Evolutionary conservation across 2,113 vertebrate species (phyloP), one percentile per base, ranked within the genome.

Genomic region (Edolisoma coerulescens): DNA sequence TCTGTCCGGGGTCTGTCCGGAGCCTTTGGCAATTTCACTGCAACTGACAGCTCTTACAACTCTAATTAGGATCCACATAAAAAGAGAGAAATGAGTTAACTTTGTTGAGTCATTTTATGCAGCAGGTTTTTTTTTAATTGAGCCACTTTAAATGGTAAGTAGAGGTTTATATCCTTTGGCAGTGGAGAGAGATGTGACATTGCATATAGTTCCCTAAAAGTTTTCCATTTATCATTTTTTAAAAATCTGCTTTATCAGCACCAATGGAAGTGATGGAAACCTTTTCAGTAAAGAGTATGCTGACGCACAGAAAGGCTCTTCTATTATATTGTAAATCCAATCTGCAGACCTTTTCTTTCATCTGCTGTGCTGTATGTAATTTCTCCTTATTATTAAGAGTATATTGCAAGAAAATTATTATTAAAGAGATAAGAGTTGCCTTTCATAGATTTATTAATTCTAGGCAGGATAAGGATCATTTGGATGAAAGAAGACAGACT

Each of bases 381-480:
- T 88, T 80, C 12, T 39, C 22, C 47, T 63, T 85, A 81, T 71
- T 90, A 78, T 68, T 75, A 93, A 75, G 49, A 54, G 11, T 85
- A 67, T 83, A 93, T 91, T 24, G 1, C 50, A 54, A 85, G 71
- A 91, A 93, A 93, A 93, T 90, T 88, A 80, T 88, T 93, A 77
- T 77, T 80, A 84, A 74, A 50, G 50, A 93, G 82, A 80, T 93
- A 88, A 88, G 85, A 90, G 64, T 78, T 75, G 24, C 37, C 35
- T 96, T 95, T 93, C 82, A 81, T 67, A 78, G 22, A 67, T 63
- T 68, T 95, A 90, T 80, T 90, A 91, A 75, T 95, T 94, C 60
- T 64, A 52, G 81, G 19, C 20, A 74, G 27, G 92, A 93, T 94
- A 95, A 94, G 32, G 24, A 94, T 90, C 70, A 49, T 80, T 67